A percentile compares a stretch with the other conserved stretches of the same genome.
phyloP scores from a whole-genome alignment of 2,888 invertebrate species.

The Callimorpha dominula region DNA sequence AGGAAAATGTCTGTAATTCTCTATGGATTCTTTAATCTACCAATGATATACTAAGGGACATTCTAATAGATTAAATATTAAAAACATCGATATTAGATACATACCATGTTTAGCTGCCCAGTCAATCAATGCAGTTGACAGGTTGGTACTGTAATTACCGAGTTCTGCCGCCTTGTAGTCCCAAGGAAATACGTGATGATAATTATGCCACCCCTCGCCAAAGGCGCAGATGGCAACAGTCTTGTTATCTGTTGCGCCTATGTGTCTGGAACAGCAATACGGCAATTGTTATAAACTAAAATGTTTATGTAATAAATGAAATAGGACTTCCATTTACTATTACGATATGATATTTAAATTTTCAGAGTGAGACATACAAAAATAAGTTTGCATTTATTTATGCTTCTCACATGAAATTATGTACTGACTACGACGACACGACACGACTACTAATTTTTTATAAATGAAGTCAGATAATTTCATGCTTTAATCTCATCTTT shows the following conservation, averaged over 20 bases:
- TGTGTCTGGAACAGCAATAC: slow-evolving; percentile 77
- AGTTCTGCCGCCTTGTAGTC: slow-evolving; percentile 92
- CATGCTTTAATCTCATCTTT: not conserved
- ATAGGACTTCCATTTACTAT: no score
- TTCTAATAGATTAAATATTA: not conserved
- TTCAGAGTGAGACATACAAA: no score
- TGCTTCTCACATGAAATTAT: no score
- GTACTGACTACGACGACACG: no score
- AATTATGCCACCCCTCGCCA: slow-evolving; percentile 96
- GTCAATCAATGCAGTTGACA: slow-evolving; percentile 89
- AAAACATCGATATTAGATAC: not conserved
- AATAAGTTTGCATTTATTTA: no score
- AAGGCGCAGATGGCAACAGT: slow-evolving; percentile 89
- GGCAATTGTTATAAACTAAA: not conserved
- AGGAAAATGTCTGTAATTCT: no score
- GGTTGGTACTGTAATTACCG: slow-evolving; percentile 88
- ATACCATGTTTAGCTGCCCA: slow-evolving; percentile 90
- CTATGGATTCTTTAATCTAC: not conserved
- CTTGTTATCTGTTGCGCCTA: slow-evolving; percentile 90
- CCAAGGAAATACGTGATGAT: slow-evolving; percentile 96
- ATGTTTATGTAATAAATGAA: not conserved
- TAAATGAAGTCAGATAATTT: no score
- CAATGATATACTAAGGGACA: not conserved
- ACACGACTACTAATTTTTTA: no score
- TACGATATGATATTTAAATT: no score